phyloP scores from a whole-genome alignment of 92 coral and sea anemone genomes.

The Chrysogorgia sp. region DNA sequence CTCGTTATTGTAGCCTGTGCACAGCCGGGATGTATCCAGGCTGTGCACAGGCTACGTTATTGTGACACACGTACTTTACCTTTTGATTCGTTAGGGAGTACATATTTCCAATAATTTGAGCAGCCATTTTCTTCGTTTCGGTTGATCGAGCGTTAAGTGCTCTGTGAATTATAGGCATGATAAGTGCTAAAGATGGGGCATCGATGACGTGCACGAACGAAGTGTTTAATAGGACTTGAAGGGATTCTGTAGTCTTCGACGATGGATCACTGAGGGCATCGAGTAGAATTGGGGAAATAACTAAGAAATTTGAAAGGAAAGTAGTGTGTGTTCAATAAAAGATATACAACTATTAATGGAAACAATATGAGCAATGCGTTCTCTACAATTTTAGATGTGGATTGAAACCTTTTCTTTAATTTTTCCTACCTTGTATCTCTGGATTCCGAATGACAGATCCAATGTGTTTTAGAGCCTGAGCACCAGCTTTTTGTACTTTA shows the following conservation, averaged over 20 bases:
- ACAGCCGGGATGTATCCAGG: too few relatives aligned
- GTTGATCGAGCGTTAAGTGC: conserved; percentile 92
- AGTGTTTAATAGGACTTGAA: conserved; percentile 83
- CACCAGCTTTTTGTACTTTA: conserved; percentile 95
- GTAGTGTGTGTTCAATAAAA: not conserved
- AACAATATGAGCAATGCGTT: too few relatives aligned
- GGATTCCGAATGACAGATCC: conserved; percentile 97
- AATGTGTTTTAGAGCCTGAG: conserved; percentile 93
- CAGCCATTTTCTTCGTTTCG: conserved; percentile 97
- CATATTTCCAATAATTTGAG: conserved; percentile 98
- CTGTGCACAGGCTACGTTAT: too few relatives aligned
- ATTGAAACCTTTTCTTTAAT: too few relatives aligned
- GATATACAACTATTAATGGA: too few relatives aligned
- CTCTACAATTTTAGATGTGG: too few relatives aligned
- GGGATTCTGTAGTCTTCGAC: conserved; percentile 82
- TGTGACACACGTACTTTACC: conserved; percentile 48
- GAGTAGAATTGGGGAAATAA: conserved; percentile 86
- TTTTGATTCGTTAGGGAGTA: conserved; percentile 93
- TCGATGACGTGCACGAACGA: conserved; percentile 98
- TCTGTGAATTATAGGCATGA: conserved; percentile 97
- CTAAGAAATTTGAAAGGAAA: conserved; percentile 42
- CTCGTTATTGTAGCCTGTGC: too few relatives aligned
- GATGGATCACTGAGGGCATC: conserved; percentile 98
- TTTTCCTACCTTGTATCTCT: conserved; percentile 94
- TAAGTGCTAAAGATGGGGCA: conserved; percentile 94